Evolutionary conservation across 2,888 invertebrate genomes (phyloP), one percentile per base, ranked within the genome.

Genomic region (Lasioglossum pauxillum): DNA sequence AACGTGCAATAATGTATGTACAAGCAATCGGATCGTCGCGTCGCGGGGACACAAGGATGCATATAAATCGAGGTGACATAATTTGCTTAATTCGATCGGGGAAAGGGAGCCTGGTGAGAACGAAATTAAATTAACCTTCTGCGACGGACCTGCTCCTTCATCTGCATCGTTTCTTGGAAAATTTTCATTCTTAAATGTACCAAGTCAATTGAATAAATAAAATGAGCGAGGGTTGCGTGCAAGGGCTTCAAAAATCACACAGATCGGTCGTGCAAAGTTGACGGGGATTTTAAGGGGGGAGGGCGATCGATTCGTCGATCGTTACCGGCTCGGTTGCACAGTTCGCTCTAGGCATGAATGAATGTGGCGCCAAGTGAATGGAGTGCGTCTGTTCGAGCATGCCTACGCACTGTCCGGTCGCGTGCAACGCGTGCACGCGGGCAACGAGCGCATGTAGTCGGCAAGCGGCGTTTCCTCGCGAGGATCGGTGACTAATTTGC

Each of bases 301-400:
- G 67, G 31, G 67, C 31, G 35, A 67, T 67, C 67, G 67, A 67
- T 67, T 79, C 78, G 85, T 80, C 78, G 84, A 74, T 82, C 86
- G 83, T 78, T 80, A 31, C 64, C 31, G 16, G 64, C 64, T 64
- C 81, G 85, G 76, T 88, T 85, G 83, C 82, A 79, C 78, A 80
- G 73, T 77, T 77, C 60, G 84, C 76, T 81, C 86, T 73, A 80
- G 76, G 78, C 92, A 95, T 95, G 95, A 95, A 95, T 95, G 95
- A 95, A 94, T 95, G 94, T 94, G 95, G 95, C 95, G 95, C 95
- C 95, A 95, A 94, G 95, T 94, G 95, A 95, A 95, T 95, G 94
- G 94, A 94, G 94, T 94, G 91, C 93, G 95, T 95, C 94, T 95
- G 94, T 94, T 84, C 79, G 77, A 73, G 73, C 78, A 49, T 86